Conservation (phyloP, 2,113 vertebrate species). For the Pelvicachromis taeniatus region DNA sequence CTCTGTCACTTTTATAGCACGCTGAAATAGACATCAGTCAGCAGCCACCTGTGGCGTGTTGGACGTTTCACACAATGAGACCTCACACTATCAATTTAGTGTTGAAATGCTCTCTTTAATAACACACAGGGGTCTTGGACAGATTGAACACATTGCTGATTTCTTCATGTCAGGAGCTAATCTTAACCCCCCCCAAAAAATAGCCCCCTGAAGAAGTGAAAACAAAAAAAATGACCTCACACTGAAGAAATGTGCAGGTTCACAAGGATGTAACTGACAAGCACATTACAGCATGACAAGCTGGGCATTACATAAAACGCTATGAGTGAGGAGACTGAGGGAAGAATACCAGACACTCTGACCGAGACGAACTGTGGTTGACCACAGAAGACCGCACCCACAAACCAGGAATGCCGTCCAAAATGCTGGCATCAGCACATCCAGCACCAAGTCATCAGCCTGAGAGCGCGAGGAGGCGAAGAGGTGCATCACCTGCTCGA, state of each 20-base stretch:
- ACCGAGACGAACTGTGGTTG: constrained; percentile 49
- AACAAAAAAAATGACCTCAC: constrained; percentile 33
- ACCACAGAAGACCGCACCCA: constrained; percentile 48
- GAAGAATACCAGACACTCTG: constrained; percentile 47
- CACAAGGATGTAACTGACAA: constrained; percentile 3
- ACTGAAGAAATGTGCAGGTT: constrained; percentile 42
- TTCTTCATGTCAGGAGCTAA: not conserved
- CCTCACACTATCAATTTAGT: constrained; percentile 47
- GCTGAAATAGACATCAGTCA: constrained; percentile 16
- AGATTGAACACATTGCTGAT: not conserved
- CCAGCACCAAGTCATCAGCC: constrained; percentile 19
- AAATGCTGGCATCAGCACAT: constrained; percentile 45
- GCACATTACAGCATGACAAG: constrained; percentile 38
- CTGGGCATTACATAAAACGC: constrained; percentile 23
- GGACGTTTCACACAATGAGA: constrained; percentile 21
- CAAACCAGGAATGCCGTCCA: constrained; percentile 48
- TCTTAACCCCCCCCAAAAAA: constrained; percentile 3
- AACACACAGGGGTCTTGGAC: not conserved
- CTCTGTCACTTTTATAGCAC: constrained; percentile 16
- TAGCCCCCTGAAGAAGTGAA: not conserved
- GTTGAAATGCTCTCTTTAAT: constrained; percentile 38
- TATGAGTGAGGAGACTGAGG: constrained; percentile 26
- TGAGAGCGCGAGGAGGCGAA: not conserved
- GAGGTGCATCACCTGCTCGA: constrained; percentile 46
- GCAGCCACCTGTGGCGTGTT: constrained; percentile 15